A percentile compares a stretch with the other conserved stretches of the same genome.
Conservation (phyloP, 1,140 invertebrate genomes). For the Neodiprion virginianus region DNA sequence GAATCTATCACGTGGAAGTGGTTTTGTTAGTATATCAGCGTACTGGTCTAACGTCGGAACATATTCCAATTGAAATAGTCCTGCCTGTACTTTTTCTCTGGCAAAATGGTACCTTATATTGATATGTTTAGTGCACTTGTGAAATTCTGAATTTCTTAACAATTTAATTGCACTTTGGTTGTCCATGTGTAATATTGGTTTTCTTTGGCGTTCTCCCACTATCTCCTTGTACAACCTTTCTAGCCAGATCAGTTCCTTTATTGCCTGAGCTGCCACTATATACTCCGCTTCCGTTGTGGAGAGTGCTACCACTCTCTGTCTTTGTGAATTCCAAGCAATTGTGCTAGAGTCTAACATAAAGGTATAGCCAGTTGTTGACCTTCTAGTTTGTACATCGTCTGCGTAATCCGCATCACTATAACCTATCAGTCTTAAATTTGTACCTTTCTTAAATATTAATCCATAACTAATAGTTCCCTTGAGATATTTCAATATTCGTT, state of each 20-base stretch:
- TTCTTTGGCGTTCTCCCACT: slow-evolving; percentile 2
- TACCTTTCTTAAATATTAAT: slow-evolving; percentile 16
- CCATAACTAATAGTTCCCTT: slow-evolving; percentile 23
- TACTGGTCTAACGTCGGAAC: not conserved
- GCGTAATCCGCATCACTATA: slow-evolving; percentile 38
- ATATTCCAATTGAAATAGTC: not conserved
- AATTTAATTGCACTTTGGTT: slow-evolving; percentile 6
- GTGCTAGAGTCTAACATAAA: slow-evolving; percentile 26
- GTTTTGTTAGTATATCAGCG: not conserved
- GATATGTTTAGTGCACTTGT: slow-evolving; percentile 13
- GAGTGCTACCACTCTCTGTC: slow-evolving; percentile 35
- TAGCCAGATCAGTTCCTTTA: slow-evolving; percentile 26
- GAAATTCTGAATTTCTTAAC: not conserved
- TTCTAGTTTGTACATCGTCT: slow-evolving; percentile 30
- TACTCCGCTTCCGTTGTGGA: slow-evolving; percentile 39
- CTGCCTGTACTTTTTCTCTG: not conserved
- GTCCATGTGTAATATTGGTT: not conserved
- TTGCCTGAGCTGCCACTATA: slow-evolving; percentile 27
- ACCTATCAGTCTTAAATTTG: slow-evolving; percentile 3
- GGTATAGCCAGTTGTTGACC: slow-evolving; percentile 34
- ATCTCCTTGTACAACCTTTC: slow-evolving; percentile 18
- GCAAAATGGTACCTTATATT: not conserved
- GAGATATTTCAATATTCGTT: slow-evolving; percentile 25
- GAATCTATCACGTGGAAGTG: not conserved
- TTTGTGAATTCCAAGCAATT: slow-evolving; percentile 35